A percentile compares a stretch with the other conserved stretches of the same genome.
phyloP scores from a whole-genome alignment of 2,113 vertebrate genomes.

The Nyctibius bracteatus region DNA sequence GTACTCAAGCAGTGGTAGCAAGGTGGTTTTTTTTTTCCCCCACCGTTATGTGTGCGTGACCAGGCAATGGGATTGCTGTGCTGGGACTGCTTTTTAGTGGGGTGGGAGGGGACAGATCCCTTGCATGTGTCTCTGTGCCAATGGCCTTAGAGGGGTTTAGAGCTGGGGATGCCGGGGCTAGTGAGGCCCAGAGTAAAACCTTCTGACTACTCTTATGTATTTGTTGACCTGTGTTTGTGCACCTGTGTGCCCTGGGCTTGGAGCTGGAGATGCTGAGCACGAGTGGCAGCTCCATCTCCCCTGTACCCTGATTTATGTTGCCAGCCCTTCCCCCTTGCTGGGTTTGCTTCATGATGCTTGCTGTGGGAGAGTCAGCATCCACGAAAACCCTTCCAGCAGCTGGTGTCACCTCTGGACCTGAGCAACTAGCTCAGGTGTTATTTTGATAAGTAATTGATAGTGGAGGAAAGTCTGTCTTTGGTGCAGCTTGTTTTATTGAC shows the following conservation, averaged over 20 bases:
- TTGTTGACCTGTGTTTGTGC: not conserved
- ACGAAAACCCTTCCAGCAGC: not conserved
- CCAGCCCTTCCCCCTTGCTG: not conserved
- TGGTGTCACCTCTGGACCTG: not conserved
- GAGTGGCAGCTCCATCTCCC: not conserved
- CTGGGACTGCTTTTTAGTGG: not conserved
- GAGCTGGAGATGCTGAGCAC: not conserved
- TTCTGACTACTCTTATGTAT: not conserved
- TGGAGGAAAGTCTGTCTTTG: not conserved
- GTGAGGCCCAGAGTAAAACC: not conserved
- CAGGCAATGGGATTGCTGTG: not conserved
- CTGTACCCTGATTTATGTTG: not conserved
- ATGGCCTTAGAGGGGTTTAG: not conserved
- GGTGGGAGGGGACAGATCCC: accelerated
- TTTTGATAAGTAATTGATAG: not conserved
- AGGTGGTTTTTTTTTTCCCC: not conserved
- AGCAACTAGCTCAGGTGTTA: not conserved
- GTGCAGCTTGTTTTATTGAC: not conserved
- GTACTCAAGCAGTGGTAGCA: not conserved
- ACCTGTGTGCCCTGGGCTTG: not conserved
- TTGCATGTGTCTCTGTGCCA: accelerated
- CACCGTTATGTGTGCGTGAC: accelerated
- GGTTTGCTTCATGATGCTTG: not conserved
- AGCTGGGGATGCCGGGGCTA: not conserved
- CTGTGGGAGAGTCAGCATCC: not conserved